phyloP scores from a whole-genome alignment of 2,888 invertebrate genomes.

The Emmelina monodactyla region DNA sequence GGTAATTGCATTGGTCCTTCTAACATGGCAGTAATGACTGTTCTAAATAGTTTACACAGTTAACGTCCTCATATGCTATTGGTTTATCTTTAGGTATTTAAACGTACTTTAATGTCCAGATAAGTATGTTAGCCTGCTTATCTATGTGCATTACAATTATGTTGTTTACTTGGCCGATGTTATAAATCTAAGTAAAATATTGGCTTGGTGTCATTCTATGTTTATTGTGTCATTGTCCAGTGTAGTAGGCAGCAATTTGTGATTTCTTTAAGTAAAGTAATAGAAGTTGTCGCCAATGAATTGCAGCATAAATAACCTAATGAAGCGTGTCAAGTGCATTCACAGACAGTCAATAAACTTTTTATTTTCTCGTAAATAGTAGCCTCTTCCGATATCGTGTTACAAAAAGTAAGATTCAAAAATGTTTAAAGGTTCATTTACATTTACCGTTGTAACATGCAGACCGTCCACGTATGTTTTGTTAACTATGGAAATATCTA shows the following conservation, averaged over 20 bases:
- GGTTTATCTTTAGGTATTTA: slow-evolving; percentile 18
- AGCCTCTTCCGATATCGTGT: too few species aligned
- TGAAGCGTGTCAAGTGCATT: slow-evolving; percentile 29
- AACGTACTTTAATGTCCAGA: slow-evolving; percentile 20
- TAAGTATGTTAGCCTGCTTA: slow-evolving; percentile 15
- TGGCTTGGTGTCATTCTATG: too few species aligned
- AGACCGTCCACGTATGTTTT: too few species aligned
- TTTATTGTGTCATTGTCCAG: too few species aligned
- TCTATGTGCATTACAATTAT: slow-evolving; percentile 1
- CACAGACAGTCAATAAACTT: slow-evolving; percentile 4
- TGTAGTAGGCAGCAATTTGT: too few species aligned
- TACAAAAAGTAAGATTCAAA: too few species aligned
- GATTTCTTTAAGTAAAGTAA: slow-evolving; percentile 6
- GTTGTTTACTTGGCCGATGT: background rate
- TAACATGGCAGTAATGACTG: slow-evolving; percentile 22
- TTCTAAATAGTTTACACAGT: slow-evolving; percentile 37
- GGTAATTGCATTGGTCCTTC: too few species aligned
- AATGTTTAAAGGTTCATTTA: too few species aligned
- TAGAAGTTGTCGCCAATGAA: slow-evolving; percentile 6
- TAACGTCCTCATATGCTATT: slow-evolving; percentile 28
- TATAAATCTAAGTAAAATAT: too few species aligned
- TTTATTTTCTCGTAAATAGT: too few species aligned
- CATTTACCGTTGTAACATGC: too few species aligned
- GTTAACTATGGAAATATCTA: too few species aligned
- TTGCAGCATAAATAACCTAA: slow-evolving; percentile 30